These are phyloP conservation scores for Cranoglanis bouderius DNA, from an alignment of 2,113 vertebrate species.

Conservation along the genomic window DNA sequence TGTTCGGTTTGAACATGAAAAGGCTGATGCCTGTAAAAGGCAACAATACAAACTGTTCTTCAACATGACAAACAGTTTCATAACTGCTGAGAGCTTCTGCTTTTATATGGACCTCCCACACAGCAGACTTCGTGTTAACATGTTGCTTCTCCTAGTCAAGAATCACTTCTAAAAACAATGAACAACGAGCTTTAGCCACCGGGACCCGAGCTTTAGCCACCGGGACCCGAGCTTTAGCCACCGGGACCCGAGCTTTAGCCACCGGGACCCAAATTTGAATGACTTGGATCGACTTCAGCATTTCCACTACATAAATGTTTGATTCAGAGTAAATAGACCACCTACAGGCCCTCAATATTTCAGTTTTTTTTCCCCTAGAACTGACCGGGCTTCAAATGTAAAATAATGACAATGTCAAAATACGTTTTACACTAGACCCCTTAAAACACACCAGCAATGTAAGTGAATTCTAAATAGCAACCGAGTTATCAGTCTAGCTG, in stretches of 20 bases:
- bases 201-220: not conserved
- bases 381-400: not conserved
- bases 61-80: constrained; percentile 41
- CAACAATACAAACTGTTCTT: not conserved
- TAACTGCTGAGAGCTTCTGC: constrained; percentile 42
- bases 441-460: not conserved
- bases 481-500: not conserved
- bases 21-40: not conserved
- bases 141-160: not conserved
- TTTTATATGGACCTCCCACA: constrained; percentile 38
- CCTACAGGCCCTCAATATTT: not conserved
- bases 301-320: not conserved
- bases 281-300: not conserved
- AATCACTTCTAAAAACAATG: constrained; percentile 9
- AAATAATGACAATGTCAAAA: not conserved
- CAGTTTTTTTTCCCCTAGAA: no score
- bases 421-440: not conserved
- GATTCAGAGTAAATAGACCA: not conserved
- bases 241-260: not conserved
- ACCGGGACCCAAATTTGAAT: not conserved
- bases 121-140: not conserved
- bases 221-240: not conserved
- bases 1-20: not conserved
- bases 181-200: not conserved
- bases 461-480: not conserved